Evolutionary conservation across 2,113 vertebrate species (phyloP).

Genomic region (Semnornis frantzii): DNA sequence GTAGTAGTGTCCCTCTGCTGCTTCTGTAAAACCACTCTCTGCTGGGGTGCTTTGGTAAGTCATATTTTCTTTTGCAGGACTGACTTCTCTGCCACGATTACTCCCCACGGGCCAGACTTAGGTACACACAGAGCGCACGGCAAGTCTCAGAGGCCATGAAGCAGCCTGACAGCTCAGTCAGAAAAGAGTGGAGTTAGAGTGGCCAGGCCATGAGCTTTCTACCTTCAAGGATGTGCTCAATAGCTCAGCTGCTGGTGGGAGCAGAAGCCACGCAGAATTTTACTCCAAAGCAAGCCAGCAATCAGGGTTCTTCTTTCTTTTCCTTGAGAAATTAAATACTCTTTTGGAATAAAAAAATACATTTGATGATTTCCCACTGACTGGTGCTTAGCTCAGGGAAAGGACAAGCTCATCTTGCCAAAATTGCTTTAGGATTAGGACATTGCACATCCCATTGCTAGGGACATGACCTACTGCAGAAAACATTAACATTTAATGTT

Average conservation of each 20-base stretch:
- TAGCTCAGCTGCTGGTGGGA: background rate
- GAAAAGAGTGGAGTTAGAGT: rapidly evolving
- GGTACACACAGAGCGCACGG: background rate
- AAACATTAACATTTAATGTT: constrained; percentile 46
- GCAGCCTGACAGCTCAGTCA: background rate
- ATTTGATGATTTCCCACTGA: background rate
- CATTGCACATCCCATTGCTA: background rate
- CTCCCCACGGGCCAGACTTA: rapidly evolving
- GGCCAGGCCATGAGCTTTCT: background rate
- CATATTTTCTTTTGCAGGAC: too few relatives aligned
- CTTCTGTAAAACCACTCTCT: background rate
- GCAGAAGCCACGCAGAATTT: background rate
- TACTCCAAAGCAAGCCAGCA: background rate
- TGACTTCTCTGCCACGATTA: background rate
- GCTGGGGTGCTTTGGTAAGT: background rate
- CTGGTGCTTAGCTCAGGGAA: background rate
- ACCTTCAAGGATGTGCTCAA: background rate
- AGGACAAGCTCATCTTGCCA: constrained; percentile 14
- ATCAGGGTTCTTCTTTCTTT: background rate
- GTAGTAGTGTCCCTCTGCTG: background rate
- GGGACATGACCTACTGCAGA: background rate
- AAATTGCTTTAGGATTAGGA: constrained; percentile 12
- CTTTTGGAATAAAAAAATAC: background rate
- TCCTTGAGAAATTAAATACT: background rate
- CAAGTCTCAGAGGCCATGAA: background rate